Base-by-base conservation (phyloP, 1,140 invertebrate genomes). In the Caenorhabditis tropicalis region DNA sequence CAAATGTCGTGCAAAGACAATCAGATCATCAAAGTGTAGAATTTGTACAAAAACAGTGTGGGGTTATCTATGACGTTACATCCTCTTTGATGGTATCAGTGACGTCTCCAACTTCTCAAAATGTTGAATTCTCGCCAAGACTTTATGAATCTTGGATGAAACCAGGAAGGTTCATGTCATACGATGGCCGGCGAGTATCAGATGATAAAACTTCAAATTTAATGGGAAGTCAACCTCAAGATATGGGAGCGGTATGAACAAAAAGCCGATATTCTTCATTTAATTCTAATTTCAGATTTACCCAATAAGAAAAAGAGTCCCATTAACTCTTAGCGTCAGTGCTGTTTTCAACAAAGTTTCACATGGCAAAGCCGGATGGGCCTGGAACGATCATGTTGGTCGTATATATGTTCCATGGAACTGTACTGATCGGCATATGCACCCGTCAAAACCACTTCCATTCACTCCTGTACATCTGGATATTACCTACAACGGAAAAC, bases 351-450 rank as follows among this genome's bases (percentile, higher is more conserved):
- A 74, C 29, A 74, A 74, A 46, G 65, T 74, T 24, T 74, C 65
- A 46, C 65, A 74, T 15, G 65, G 65, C 21, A 74, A 74, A 74
- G 65, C 65, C 43, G 65, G 36, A n/a, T 74, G 65, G 65, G 65
- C 65, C 7, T 74, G 65, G 65, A 74, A 74, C 36, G 65, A 74
- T 43, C 65, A 74, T 74, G 65, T 74, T 46, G 65, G 65, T 6
- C 16, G 65, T 12, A 74, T 74, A 3, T 74, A 74, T 10, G 36
- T 74, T 21, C 65, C 65, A 43, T 74, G 65, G 65, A 43, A 43
- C 21, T 43, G 65, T 24, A 46, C 36, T 12, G 65, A 74, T 46
- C 36, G 65, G 2, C n/a, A 74, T 19, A 74, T 74, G 36, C n/a
- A n/a, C 10, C 36, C 65, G 10, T 43, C 65, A 9, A 74, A 74